A percentile compares a stretch with the other conserved stretches of the same genome.
These are phyloP conservation scores for Hystrix brachyura DNA, from an alignment of 2,113 vertebrate genomes.

Conservation along the genomic window DNA sequence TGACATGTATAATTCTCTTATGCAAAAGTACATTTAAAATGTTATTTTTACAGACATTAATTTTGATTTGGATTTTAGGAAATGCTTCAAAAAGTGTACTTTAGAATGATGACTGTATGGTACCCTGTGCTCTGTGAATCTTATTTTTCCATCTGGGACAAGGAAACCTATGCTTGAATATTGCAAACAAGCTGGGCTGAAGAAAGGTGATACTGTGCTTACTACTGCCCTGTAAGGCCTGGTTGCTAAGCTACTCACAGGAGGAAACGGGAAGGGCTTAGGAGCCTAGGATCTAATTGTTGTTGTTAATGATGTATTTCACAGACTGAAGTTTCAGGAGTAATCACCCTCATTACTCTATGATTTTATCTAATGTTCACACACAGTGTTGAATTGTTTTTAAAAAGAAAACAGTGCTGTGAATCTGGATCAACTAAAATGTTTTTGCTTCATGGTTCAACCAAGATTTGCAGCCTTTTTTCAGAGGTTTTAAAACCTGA, in stretches of 20 bases:
- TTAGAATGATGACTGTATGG: background rate
- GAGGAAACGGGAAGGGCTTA: background rate
- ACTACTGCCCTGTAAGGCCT: background rate
- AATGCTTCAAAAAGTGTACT: constrained; percentile 40
- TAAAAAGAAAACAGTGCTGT: constrained; percentile 41
- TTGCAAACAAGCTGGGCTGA: background rate
- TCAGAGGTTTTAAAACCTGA: constrained; percentile 28
- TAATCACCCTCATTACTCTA: background rate
- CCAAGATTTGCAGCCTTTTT: constrained; percentile 16
- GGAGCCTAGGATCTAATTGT: constrained; percentile 13
- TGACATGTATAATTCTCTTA: background rate
- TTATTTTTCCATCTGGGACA: constrained; percentile 8
- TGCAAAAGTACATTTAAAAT: constrained; percentile 2
- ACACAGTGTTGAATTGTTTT: constrained; percentile 47
- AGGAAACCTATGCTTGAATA: background rate
- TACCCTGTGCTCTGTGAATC: background rate
- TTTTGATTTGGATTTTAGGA: constrained; percentile 51
- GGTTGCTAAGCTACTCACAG: constrained; percentile 50
- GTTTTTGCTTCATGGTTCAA: constrained; percentile 67
- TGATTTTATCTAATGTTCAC: background rate
- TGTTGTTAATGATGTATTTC: constrained; percentile 41
- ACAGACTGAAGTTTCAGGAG: constrained; percentile 34
- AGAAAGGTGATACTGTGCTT: constrained; percentile 19
- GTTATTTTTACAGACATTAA: background rate
- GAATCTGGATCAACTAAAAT: constrained; percentile 24